Evolutionary conservation across 2,888 invertebrate species (phyloP).

Genomic region (Cryptocephalus primarius): DNA sequence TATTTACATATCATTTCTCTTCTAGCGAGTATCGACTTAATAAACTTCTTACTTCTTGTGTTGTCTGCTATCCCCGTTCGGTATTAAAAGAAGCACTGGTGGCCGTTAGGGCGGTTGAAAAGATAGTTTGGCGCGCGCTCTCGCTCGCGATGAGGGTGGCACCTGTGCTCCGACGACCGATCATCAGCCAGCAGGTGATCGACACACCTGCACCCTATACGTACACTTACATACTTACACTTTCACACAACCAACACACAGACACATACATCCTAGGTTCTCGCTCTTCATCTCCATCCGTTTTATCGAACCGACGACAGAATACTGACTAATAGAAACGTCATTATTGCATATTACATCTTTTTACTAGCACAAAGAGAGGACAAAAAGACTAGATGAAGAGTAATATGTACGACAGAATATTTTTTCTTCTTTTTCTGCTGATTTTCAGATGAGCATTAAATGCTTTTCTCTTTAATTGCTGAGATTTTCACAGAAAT

Average conservation of each 20-base stretch:
- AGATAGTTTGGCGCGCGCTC: conserved; percentile 15
- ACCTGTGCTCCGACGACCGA: conserved; percentile 15
- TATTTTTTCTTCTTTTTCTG: too few species aligned
- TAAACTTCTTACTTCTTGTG: background rate
- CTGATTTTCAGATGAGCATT: too few species aligned
- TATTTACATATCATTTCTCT: too few species aligned
- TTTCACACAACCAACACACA: background rate
- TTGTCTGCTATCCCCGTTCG: background rate
- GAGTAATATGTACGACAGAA: too few species aligned
- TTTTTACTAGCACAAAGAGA: too few species aligned
- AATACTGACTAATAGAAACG: too few species aligned
- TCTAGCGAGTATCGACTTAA: too few species aligned
- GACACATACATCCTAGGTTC: background rate
- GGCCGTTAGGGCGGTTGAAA: conserved; percentile 19
- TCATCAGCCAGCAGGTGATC: conserved; percentile 7
- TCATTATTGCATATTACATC: too few species aligned
- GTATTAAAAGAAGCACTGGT: conserved; percentile 1
- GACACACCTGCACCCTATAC: conserved; percentile 17
- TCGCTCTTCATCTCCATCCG: background rate
- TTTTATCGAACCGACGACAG: too few species aligned
- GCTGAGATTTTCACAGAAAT: too few species aligned
- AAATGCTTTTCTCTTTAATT: too few species aligned
- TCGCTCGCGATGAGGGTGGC: conserved; percentile 20
- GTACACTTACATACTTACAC: background rate
- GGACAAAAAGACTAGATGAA: too few species aligned